Conservation (phyloP, 2,888 invertebrate genomes). For the Cyaniris semiargus region DNA sequence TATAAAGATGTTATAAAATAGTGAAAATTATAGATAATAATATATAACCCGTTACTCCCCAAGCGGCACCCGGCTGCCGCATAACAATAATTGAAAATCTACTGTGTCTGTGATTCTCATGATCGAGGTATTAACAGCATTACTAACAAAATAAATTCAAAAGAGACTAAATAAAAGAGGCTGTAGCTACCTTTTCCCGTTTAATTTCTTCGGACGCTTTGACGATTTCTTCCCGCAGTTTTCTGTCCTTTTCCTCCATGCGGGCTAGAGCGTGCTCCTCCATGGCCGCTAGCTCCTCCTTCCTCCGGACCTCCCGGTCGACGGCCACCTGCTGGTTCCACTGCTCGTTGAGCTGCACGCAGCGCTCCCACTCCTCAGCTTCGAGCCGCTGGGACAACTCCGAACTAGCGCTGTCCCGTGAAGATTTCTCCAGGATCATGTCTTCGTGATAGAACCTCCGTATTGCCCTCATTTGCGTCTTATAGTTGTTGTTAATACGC, state of each 20-base stretch:
- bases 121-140: too few species aligned
- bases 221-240: conserved; percentile 56
- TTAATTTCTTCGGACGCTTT: conserved; percentile 76
- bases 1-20: too few species aligned
- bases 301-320: conserved; percentile 80
- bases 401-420: conserved; percentile 75
- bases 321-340: conserved; percentile 85
- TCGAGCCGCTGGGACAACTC: conserved; percentile 79
- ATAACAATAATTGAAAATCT: too few species aligned
- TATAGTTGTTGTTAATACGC: conserved; percentile 86
- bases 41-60: too few species aligned
- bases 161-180: too few species aligned
- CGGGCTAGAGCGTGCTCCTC: conserved; percentile 70
- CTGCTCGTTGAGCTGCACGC: conserved; percentile 82
- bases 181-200: conserved; percentile 56
- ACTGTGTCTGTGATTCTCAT: too few species aligned
- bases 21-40: too few species aligned
- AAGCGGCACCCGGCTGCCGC: too few species aligned
- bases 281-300: conserved; percentile 68
- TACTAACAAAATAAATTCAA: too few species aligned
- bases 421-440: conserved; percentile 71
- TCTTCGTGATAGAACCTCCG: conserved; percentile 78
- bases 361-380: conserved; percentile 83
- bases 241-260: conserved; percentile 63
- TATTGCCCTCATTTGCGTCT: conserved; percentile 81